A percentile compares a stretch with the other conserved stretches of the same genome.
Evolutionary conservation across 2,113 vertebrate genomes (phyloP).

Genomic region (Microtus richardsoni): DNA sequence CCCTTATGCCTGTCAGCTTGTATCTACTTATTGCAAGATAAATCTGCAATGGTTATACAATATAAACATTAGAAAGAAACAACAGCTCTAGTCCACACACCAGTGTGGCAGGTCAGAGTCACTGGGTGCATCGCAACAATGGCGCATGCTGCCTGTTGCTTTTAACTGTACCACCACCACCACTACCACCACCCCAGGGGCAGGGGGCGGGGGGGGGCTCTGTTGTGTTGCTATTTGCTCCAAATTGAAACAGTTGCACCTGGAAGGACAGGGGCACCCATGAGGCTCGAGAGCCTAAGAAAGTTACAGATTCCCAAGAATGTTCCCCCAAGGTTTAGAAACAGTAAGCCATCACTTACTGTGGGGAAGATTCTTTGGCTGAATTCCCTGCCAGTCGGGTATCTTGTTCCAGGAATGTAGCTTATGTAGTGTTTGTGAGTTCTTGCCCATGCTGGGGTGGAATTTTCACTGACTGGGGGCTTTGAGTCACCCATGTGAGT

Average conservation of each 20-base stretch:
- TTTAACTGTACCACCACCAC: background rate
- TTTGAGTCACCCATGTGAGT: background rate
- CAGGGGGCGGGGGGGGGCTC: no score
- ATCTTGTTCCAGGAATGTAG: background rate
- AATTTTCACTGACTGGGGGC: background rate
- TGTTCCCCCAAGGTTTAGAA: background rate
- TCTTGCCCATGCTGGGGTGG: background rate
- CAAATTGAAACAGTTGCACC: background rate
- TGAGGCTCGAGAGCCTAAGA: background rate
- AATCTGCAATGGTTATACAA: fast-evolving
- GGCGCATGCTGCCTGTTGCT: no score
- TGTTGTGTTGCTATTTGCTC: background rate
- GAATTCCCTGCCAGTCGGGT: no score
- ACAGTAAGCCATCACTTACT: no score
- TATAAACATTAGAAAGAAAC: background rate
- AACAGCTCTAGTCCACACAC: no score
- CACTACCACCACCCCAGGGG: no score
- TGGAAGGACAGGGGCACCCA: background rate
- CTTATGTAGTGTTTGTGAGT: background rate
- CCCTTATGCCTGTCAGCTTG: background rate
- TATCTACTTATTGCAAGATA: background rate
- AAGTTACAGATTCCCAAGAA: background rate
- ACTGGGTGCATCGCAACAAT: fast-evolving
- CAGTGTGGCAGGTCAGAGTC: background rate
- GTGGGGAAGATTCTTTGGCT: background rate